Base-by-base conservation (phyloP, 1,140 invertebrate species). In the Drosophila subpulchrella region DNA sequence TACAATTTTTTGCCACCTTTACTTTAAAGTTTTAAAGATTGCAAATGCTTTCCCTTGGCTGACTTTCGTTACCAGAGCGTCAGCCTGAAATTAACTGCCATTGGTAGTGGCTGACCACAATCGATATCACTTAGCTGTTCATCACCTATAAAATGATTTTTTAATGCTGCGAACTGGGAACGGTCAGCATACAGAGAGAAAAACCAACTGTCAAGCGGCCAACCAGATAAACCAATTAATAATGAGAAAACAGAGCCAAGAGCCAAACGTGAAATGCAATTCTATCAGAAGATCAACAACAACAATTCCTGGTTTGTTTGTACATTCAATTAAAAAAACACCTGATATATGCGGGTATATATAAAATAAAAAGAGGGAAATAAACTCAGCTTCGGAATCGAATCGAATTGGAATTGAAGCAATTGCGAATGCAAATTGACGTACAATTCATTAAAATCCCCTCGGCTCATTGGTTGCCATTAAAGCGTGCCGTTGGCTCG, bases 371-470 rank as follows among this genome's bases (percentile, higher is more conserved):
- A 17, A 39, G 36, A 32, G 42, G n/a, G 17, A 54, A 51, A 75
- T 62, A 56, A 59, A 53, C 54, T 71, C 59, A 46, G 62, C 27
- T 53, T 27, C 62, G 51, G 47, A 77, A 63, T 58, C 65, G 47
- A 77, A 63, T 58, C 66, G 47, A 83, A 78, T 82, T 83, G 54
- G 77, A 78, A 83, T 70, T 63, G 75, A 75, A 79, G 50, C 60
- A 73, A 75, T 79, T 71, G 63, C 61, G 59, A 81, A 83, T 80
- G 80, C 72, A 88, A 84, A 71, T 84, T 78, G 73, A 84, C 71
- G 84, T 61, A 58, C 73, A 88, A 84, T 88, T 88, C 84, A 89
- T 88, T 88, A 84, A 88, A 88, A 80, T 68, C 68, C 53, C 51
- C 50, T 60, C 55, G 76, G 66, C 74, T 81, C 84, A 89, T 78